Evolutionary conservation across 1,140 invertebrate genomes (phyloP), one percentile per base, ranked within the genome.

Genomic region (Drosophila ambigua): DNA sequence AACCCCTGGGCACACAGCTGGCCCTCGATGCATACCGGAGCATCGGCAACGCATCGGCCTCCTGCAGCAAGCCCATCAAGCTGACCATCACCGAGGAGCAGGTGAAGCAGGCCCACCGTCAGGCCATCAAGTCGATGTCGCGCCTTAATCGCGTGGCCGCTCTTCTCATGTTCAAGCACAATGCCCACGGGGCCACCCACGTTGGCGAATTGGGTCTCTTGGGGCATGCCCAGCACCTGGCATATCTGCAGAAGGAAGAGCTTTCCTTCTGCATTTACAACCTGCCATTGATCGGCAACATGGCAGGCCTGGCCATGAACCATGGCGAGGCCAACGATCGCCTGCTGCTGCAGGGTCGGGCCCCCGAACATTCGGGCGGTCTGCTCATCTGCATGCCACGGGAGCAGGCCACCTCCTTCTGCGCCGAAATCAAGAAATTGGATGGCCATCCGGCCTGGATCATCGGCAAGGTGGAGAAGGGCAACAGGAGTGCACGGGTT

Each of bases 371-470:
- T 0, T 97, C 96, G 16, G 98, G 98, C 20, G 98, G 98, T 53
- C 93, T 99, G 43, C 93, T 99, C 28, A 98, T 99, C 79, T 98
- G 98, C 77, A 93, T 99, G 77, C 98, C 98, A 0, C 93, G 98
- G 73, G 97, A 99, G 92, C 96, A 99, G 93, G 98, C 98, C 2
- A 97, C 97, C 31, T 97, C 97, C 9, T 99, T 98, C 92, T 99
- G 98, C 88, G 98, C 98, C 92, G 98, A 99, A 79, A 98, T 99
- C 82, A 98, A 99, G 90, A 98, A 98, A 91, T 96, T 97, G 90
- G 98, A 99, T 93, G 98, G 98, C 0, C 98, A 98, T 91, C 98
- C 99, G 92, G 98, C 98, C 1, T 99, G 98, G 98, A 99, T 99
- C 84, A 98, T 99, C 91, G 98, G 98, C 50, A 99, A 99, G 90